phyloP scores from a whole-genome alignment of 64 coral and sea anemone species.

The Stylophora pistillata region DNA sequence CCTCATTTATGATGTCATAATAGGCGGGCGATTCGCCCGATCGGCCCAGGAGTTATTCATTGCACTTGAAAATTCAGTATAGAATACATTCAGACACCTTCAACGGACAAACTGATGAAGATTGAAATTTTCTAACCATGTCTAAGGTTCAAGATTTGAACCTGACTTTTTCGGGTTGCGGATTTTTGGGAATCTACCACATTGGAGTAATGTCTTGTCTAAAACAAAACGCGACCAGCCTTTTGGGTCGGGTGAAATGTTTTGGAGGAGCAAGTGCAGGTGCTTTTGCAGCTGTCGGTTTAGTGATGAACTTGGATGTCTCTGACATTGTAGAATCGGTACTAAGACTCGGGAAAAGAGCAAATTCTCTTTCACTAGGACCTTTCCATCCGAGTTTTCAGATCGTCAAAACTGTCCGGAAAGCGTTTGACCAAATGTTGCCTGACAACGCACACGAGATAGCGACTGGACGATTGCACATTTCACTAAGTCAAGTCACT shows the following conservation, averaged over 20 bases:
- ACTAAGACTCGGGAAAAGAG: conserved; percentile 83
- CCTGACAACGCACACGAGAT: conserved; percentile 91
- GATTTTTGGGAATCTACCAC: conserved; percentile 98
- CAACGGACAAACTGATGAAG: background rate
- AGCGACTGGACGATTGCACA: conserved; percentile 76
- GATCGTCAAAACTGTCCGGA: conserved; percentile 76
- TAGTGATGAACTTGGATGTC: conserved; percentile 73
- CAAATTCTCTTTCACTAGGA: conserved; percentile 79
- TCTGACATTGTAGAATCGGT: conserved; percentile 78
- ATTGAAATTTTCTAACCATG: conserved; percentile 24
- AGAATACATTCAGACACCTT: background rate
- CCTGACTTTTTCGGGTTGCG: conserved; percentile 97
- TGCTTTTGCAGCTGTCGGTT: conserved; percentile 79
- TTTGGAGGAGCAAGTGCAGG: conserved; percentile 97
- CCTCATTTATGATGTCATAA: background rate
- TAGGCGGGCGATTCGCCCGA: background rate
- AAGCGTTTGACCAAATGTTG: conserved; percentile 82
- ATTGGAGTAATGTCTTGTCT: conserved; percentile 91
- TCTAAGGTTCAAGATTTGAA: conserved; percentile 62
- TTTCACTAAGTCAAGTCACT: conserved; percentile 83
- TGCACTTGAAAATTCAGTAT: background rate
- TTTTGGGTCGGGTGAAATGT: conserved; percentile 86
- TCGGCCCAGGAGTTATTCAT: background rate
- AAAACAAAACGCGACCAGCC: conserved; percentile 80
- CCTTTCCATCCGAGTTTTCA: conserved; percentile 88